Percentiles rank a stretch among this genome's conserved stretches.
phyloP scores from a whole-genome alignment of 2,888 invertebrate species.

The Scaptomyza reducta region DNA sequence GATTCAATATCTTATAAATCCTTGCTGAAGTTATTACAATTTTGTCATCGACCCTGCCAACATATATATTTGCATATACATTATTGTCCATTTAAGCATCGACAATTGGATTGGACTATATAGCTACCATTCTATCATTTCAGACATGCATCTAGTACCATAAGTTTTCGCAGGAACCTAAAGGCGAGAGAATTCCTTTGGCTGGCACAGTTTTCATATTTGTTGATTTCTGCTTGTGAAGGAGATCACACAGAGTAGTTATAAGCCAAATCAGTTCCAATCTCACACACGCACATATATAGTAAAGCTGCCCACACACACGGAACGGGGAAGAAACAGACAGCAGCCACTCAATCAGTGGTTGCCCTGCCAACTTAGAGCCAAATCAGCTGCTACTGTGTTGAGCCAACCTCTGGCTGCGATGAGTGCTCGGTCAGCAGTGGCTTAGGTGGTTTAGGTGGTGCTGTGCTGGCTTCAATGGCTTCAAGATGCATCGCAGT shows the following conservation, averaged over 20 bases:
- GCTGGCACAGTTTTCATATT: not conserved
- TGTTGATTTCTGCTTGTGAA: not conserved
- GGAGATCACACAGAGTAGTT: not conserved
- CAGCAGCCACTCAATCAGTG: constrained; percentile 62
- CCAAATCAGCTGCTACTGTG: constrained; percentile 72
- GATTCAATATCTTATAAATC: too few species aligned
- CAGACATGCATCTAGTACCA: not conserved
- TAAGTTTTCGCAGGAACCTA: not conserved
- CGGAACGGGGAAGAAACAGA: constrained; percentile 8
- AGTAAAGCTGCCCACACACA: constrained; percentile 40
- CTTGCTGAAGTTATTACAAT: too few species aligned
- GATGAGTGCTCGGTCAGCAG: constrained; percentile 10
- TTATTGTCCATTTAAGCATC: too few species aligned
- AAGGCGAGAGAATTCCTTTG: not conserved
- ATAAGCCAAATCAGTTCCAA: not conserved
- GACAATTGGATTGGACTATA: too few species aligned
- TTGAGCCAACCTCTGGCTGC: constrained; percentile 7
- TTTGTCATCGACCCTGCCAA: too few species aligned
- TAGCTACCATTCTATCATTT: not conserved
- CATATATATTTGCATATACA: too few species aligned
- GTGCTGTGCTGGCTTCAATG: constrained; percentile 23
- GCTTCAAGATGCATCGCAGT: constrained; percentile 36
- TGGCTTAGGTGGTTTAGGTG: constrained; percentile 2
- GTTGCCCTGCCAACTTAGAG: constrained; percentile 63
- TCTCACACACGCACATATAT: not conserved